Conservation (phyloP, 2,797 vertebrate species). For the Caiman crocodilus region DNA sequence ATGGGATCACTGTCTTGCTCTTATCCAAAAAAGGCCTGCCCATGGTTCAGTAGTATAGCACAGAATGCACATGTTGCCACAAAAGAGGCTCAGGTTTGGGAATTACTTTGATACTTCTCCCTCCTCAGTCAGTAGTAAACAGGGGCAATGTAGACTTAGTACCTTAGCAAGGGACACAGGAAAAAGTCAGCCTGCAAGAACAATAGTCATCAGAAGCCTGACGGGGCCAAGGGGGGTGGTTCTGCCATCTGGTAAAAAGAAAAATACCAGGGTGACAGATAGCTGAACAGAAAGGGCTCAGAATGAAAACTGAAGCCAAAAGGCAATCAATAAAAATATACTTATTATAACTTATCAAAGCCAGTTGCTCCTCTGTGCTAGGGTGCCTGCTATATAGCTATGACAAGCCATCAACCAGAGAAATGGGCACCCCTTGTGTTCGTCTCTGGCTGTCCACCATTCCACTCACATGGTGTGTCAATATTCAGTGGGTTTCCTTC, state of each 20-base stretch:
- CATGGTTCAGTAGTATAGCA: background rate
- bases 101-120: background rate
- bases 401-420: background rate
- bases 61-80: background rate
- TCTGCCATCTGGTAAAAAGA: background rate
- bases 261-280: background rate
- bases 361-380: background rate
- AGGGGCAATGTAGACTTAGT: background rate
- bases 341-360: background rate
- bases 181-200: background rate
- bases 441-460: background rate
- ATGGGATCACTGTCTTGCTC: background rate
- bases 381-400: background rate
- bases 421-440: background rate
- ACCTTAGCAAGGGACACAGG: background rate
- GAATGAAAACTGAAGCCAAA: background rate
- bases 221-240: background rate
- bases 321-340: background rate
- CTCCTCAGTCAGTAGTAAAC: background rate
- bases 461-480: background rate
- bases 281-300: background rate
- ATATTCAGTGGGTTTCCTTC: background rate
- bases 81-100: background rate
- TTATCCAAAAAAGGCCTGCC: background rate
- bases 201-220: background rate